Evolutionary conservation across 2,113 vertebrate genomes (phyloP).

Genomic region (Gasterosteus nipponicus): DNA sequence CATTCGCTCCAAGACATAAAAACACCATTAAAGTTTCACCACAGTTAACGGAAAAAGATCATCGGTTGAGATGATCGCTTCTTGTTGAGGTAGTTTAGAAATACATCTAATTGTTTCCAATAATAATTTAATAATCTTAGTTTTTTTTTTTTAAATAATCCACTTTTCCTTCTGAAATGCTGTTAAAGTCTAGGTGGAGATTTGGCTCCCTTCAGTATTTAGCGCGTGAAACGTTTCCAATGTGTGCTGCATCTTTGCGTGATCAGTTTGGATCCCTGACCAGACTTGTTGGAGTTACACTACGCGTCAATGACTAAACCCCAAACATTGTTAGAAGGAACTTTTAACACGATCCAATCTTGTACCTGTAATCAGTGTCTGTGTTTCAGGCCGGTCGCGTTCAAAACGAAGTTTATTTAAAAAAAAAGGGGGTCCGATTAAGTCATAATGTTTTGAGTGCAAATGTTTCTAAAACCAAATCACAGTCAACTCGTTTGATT

Average conservation of each 20-base stretch:
- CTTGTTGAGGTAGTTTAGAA: not conserved
- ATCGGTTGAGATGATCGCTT: too few relatives aligned
- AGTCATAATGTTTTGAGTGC: not conserved
- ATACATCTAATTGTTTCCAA: not conserved
- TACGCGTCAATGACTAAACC: slow-evolving; percentile 51
- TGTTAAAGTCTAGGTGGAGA: not conserved
- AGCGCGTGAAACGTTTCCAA: not conserved
- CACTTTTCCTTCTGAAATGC: not conserved
- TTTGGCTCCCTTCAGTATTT: not conserved
- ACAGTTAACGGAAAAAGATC: not conserved
- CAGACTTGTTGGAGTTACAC: slow-evolving; percentile 50
- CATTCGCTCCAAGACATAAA: not conserved
- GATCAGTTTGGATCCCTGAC: slow-evolving; percentile 57
- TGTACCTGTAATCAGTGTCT: slow-evolving; percentile 37
- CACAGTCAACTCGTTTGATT: not conserved
- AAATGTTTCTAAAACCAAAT: not conserved
- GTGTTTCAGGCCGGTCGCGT: slow-evolving; percentile 16
- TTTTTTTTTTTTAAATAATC: not conserved
- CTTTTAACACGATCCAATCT: slow-evolving; percentile 25
- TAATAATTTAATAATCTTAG: not conserved
- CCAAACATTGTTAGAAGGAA: slow-evolving; percentile 59
- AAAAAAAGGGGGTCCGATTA: not conserved
- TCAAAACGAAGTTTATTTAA: not conserved
- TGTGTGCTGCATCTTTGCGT: slow-evolving; percentile 38
- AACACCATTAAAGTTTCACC: too few relatives aligned